Conservation (phyloP, 2,797 vertebrate species). For the Parambassis ranga region DNA sequence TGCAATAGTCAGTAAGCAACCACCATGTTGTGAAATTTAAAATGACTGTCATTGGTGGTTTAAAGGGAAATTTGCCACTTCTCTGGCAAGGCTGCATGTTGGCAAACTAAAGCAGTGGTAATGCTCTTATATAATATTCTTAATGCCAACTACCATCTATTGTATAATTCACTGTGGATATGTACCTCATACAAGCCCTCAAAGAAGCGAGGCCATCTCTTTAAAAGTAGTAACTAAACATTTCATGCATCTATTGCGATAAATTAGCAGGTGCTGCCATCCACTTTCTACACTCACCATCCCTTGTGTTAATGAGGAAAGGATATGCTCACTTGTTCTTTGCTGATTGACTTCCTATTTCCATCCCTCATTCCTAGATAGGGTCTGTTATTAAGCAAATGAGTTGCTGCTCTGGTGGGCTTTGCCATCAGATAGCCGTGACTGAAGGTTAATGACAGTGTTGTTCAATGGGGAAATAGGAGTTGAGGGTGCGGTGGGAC, state of each 20-base stretch:
- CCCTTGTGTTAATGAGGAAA: constrained; percentile 42
- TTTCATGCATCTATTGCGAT: not conserved
- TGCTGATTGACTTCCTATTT: constrained; percentile 61
- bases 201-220: too few relatives aligned
- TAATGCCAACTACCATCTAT: too few relatives aligned
- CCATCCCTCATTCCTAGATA: constrained; percentile 46
- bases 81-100: too few relatives aligned
- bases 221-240: too few relatives aligned
- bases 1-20: too few relatives aligned
- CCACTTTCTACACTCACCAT: constrained; percentile 1
- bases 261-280: constrained; percentile 17
- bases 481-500: not conserved
- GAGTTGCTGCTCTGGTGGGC: constrained; percentile 62
- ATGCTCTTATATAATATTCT: too few relatives aligned
- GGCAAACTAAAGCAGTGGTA: too few relatives aligned
- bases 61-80: too few relatives aligned
- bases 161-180: too few relatives aligned
- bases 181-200: too few relatives aligned
- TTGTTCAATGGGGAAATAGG: constrained; percentile 34
- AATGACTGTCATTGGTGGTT: too few relatives aligned
- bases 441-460: constrained; percentile 73
- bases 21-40: too few relatives aligned
- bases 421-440: constrained; percentile 67
- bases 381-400: constrained; percentile 68
- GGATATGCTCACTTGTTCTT: constrained; percentile 43